phyloP scores from a whole-genome alignment of 2,888 invertebrate genomes.

The Tiliacea citrago region DNA sequence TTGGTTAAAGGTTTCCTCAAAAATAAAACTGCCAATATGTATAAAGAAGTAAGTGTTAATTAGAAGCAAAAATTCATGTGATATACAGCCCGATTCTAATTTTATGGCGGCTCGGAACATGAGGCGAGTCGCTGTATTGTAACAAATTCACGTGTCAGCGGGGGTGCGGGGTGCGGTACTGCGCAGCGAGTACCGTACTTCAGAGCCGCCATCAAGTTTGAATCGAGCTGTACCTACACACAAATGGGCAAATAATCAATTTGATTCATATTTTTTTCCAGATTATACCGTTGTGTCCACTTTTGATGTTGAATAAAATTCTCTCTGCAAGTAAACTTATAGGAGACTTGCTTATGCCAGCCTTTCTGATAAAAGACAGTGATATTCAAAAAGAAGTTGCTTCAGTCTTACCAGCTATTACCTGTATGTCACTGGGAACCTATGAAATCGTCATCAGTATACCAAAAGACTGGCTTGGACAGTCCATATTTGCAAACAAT shows the following conservation, averaged over 20 bases:
- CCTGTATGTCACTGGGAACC: slow-evolving; percentile 81
- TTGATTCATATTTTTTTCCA: slow-evolving; percentile 70
- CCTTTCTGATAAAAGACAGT: slow-evolving; percentile 79
- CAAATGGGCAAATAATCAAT: neutral
- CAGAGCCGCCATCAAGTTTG: too few relatives aligned
- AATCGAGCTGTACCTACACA: too few relatives aligned
- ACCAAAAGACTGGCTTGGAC: slow-evolving; percentile 68
- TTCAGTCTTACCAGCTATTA: slow-evolving; percentile 75
- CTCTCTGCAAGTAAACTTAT: slow-evolving; percentile 83
- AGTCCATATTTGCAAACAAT: slow-evolving; percentile 74
- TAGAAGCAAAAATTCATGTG: neutral
- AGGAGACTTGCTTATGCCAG: slow-evolving; percentile 84
- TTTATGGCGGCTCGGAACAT: too few relatives aligned
- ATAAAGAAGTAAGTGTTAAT: slow-evolving; percentile 63
- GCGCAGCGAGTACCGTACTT: too few relatives aligned
- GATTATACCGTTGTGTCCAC: slow-evolving; percentile 80
- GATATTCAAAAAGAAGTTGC: slow-evolving; percentile 77
- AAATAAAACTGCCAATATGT: slow-evolving; percentile 68
- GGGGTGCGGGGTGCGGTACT: too few relatives aligned
- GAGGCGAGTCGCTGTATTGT: too few relatives aligned
- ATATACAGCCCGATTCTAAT: neutral
- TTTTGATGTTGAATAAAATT: slow-evolving; percentile 79
- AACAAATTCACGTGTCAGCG: too few relatives aligned
- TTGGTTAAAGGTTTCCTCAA: slow-evolving; percentile 71
- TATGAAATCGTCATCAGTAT: slow-evolving; percentile 70